Evolutionary conservation across 64 coral and sea anemone species (phyloP).

Genomic region (Montipora sp.): DNA sequence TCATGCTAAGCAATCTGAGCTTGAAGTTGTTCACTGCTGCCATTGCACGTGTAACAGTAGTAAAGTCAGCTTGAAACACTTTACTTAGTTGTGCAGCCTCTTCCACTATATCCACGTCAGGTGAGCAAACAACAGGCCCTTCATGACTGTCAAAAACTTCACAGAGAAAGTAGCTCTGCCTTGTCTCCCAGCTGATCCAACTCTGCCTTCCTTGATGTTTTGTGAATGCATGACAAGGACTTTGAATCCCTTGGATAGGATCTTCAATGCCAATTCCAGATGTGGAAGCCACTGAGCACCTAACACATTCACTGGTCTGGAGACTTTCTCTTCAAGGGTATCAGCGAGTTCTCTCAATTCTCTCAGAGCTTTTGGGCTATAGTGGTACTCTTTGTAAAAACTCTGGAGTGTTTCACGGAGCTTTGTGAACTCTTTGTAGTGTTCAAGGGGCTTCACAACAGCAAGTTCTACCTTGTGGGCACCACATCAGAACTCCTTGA

Average conservation of each 20-base stretch:
- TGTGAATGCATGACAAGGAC: background rate
- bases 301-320: constrained; percentile 41
- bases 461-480: constrained; percentile 67
- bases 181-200: constrained; percentile 17
- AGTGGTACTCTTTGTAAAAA: constrained; percentile 60
- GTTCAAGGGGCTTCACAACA: constrained; percentile 49
- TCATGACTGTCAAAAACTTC: constrained; percentile 14
- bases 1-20: constrained; percentile 8
- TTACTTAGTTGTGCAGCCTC: constrained; percentile 2
- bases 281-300: constrained; percentile 70
- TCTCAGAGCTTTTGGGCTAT: constrained; percentile 56
- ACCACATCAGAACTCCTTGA: constrained; percentile 44
- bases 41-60: background rate
- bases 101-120: constrained; percentile 18
- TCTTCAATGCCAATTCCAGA: constrained; percentile 32
- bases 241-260: constrained; percentile 15
- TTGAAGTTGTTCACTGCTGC: constrained; percentile 15
- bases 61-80: constrained; percentile 45
- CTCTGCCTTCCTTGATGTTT: background rate
- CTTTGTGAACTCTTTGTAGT: constrained; percentile 20
- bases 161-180: background rate
- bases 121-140: constrained; percentile 20
- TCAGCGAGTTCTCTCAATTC: constrained; percentile 59
- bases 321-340: constrained; percentile 24
- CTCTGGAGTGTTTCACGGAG: constrained; percentile 29